These are phyloP conservation scores for Sialis lutaria DNA, from an alignment of 2,888 invertebrate species.

Conservation along the genomic window DNA sequence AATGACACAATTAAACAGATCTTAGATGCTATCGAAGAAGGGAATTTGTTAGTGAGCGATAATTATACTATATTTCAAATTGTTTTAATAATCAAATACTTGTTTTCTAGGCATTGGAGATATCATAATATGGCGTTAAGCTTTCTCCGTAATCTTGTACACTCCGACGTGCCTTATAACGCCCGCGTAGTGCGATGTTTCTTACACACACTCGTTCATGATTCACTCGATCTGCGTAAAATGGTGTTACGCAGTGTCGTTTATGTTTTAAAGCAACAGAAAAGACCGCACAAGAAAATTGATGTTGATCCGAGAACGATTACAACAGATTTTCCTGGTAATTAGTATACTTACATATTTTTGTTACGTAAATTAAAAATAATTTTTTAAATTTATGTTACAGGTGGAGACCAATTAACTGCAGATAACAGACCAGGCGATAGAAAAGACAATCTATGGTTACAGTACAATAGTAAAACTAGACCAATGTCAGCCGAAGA, in stretches of 20 bases:
- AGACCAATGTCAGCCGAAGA: conserved; percentile 43
- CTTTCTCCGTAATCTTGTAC: conserved; percentile 52
- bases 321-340: background rate
- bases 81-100: background rate
- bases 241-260: conserved; percentile 42
- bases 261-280: conserved; percentile 53
- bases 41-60: conserved; percentile 26
- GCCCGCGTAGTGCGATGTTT: conserved; percentile 43
- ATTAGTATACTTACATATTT: background rate
- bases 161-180: conserved; percentile 50
- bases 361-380: background rate
- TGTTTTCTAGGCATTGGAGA: conserved; percentile 55
- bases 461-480: conserved; percentile 44
- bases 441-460: conserved; percentile 56
- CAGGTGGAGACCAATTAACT: background rate
- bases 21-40: conserved; percentile 33
- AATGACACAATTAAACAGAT: conserved; percentile 29
- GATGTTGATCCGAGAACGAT: conserved; percentile 25
- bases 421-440: conserved; percentile 28
- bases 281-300: conserved; percentile 42
- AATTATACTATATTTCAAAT: too few species aligned
- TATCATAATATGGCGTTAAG: conserved; percentile 58
- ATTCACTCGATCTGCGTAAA: conserved; percentile 65
- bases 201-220: conserved; percentile 48
- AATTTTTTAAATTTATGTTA: background rate